phyloP scores from a whole-genome alignment of 1,140 invertebrate genomes.

The Protaetia brevitarsis region DNA sequence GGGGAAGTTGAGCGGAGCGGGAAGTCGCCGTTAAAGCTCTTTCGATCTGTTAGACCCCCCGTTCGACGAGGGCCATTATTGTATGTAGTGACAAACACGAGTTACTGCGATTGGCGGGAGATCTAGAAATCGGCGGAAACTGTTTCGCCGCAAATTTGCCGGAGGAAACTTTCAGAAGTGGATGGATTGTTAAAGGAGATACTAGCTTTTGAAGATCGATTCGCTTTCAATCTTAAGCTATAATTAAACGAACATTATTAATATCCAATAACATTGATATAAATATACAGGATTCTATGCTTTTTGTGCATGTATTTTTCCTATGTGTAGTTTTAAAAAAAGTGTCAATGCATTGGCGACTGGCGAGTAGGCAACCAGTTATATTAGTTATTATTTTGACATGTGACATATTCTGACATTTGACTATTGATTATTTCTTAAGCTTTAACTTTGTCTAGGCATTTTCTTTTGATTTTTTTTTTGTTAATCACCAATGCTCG shows the following conservation, averaged over 20 bases:
- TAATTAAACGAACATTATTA: background rate
- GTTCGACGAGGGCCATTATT: background rate
- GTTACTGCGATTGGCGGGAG: background rate
- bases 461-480: too few relatives aligned
- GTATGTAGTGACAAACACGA: conserved; percentile 3
- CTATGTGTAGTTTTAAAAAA: too few relatives aligned
- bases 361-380: too few relatives aligned
- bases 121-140: background rate
- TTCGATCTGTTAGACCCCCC: background rate
- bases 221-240: background rate
- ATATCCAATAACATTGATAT: too few relatives aligned
- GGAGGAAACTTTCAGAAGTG: conserved; percentile 1
- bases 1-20: background rate
- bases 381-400: too few relatives aligned
- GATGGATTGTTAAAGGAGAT: background rate
- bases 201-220: conserved; percentile 5
- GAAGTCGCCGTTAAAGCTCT: background rate
- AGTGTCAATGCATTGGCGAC: too few relatives aligned
- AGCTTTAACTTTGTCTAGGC: too few relatives aligned
- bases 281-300: too few relatives aligned
- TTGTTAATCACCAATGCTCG: too few relatives aligned
- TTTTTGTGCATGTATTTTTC: too few relatives aligned
- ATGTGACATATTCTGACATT: too few relatives aligned
- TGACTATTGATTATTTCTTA: too few relatives aligned
- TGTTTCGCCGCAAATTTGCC: background rate